These are phyloP conservation scores for Ageneiosus marmoratus DNA, from an alignment of 2,113 vertebrate genomes.

Conservation along the genomic window DNA sequence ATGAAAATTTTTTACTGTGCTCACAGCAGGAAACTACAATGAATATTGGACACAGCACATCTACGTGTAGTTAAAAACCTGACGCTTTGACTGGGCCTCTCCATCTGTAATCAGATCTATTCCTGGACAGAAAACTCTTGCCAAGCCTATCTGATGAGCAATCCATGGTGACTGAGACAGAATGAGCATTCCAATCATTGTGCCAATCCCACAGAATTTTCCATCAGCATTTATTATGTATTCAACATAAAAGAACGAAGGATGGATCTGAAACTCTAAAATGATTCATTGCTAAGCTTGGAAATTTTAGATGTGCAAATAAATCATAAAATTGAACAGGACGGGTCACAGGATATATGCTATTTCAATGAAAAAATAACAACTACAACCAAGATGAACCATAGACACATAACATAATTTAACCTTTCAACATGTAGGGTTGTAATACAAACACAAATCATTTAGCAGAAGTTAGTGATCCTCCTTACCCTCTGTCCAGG, in stretches of 20 bases:
- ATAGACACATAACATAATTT: not conserved
- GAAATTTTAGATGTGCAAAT: slow-evolving; percentile 4
- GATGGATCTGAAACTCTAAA: not conserved
- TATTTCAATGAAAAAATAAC: not conserved
- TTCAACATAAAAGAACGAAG: not conserved
- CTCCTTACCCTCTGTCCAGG: slow-evolving; percentile 87
- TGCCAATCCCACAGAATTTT: not conserved
- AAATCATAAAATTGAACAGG: not conserved
- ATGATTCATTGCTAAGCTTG: not conserved
- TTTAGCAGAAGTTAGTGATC: not conserved
- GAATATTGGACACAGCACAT: not conserved
- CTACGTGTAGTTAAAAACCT: not conserved
- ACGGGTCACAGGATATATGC: not conserved
- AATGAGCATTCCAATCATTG: not conserved
- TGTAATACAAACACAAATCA: not conserved
- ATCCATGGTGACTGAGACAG: slow-evolving; percentile 20
- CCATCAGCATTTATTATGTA: not conserved
- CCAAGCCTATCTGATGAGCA: slow-evolving; percentile 14
- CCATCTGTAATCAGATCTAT: slow-evolving; percentile 26
- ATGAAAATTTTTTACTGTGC: not conserved
- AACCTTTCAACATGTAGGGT: not conserved
- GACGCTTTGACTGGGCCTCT: not conserved
- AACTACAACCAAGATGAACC: not conserved
- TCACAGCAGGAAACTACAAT: slow-evolving; percentile 10
- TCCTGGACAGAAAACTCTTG: slow-evolving; percentile 6